phyloP scores from a whole-genome alignment of 2,797 vertebrate genomes.

The Sebastolobus alascanus region DNA sequence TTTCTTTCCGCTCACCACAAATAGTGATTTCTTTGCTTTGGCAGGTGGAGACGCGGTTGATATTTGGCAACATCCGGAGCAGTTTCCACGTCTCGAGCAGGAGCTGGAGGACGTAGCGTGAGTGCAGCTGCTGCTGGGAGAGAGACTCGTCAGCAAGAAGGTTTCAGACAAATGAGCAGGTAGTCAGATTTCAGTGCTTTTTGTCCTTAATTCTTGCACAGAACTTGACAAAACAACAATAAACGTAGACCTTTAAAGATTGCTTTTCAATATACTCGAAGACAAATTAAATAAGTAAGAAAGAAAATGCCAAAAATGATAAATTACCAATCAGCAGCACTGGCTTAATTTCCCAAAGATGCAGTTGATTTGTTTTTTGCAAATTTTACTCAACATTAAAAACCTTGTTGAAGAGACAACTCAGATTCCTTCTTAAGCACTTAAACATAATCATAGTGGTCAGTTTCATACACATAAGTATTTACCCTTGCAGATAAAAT shows the following conservation, averaged over 20 bases:
- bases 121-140: slow-evolving; percentile 94
- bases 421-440: neutral
- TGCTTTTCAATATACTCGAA: neutral
- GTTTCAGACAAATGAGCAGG: neutral
- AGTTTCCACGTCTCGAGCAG: slow-evolving; percentile 91
- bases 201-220: neutral
- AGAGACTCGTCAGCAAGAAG: slow-evolving; percentile 62
- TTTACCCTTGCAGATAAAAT: neutral
- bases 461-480: neutral
- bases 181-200: neutral
- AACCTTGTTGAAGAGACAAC: neutral
- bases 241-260: neutral
- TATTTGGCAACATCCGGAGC: slow-evolving; percentile 92
- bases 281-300: neutral
- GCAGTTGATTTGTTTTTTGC: neutral
- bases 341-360: neutral
- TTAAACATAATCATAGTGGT: no score
- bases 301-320: neutral
- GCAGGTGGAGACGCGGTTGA: slow-evolving; percentile 92
- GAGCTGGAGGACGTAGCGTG: slow-evolving; percentile 93
- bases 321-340: neutral
- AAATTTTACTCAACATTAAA: neutral
- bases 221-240: neutral
- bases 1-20: slow-evolving; percentile 86
- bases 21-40: slow-evolving; percentile 95